Base-by-base conservation (phyloP, 2,888 invertebrate species). In the Gasteruption jaculator region DNA sequence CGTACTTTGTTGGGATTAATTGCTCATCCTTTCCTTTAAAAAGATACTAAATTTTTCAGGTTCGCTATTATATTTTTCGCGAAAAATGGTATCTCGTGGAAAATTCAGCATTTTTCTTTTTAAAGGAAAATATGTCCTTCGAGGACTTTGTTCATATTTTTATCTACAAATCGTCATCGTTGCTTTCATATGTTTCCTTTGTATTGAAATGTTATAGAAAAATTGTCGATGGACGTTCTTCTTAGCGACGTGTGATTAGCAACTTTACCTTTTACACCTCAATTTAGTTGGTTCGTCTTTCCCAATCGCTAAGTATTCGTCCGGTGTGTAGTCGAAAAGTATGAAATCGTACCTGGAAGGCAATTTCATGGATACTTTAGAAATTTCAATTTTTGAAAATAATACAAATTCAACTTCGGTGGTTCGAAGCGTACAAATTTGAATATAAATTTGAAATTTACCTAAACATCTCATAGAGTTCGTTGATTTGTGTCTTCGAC, bases 281-380 rank as follows among this genome's bases (percentile, higher is more conserved):
- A 65, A 43, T 18, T 58, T 56, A 10, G 57, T 58, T 16, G 52
- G 43, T 15, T 60, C 61, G 16, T 64, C 56, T 49, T 65, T 70
- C 16, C 76, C 79, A 55, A 82, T 73, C 56, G 82, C 79, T 58
- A 85, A 73, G 66, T 83, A 87, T 51, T 78, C 80, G 53, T 81
- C 78, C 60, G 86, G 76, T 45, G 85, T 83, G 68, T 92, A 93
- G 63, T 85, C 87, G 74, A 93, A 93, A 47, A 93, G 75, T 65
- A 84, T 81, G 71, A 91, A 91, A 71, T 93, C 93, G 63, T 86
- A 81, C 69, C 89, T 89, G 76, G 20, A 77, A 78, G 50, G n/a
- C n/a, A n/a, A n/a, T n/a, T n/a, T n/a, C n/a, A n/a, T n/a, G n/a
- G n/a, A n/a, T n/a, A n/a, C n/a, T n/a, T n/a, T n/a, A n/a, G n/a